A percentile compares a stretch with the other conserved stretches of the same genome.
phyloP scores from a whole-genome alignment of 2,888 invertebrate species.

The Lathronympha strigana region DNA sequence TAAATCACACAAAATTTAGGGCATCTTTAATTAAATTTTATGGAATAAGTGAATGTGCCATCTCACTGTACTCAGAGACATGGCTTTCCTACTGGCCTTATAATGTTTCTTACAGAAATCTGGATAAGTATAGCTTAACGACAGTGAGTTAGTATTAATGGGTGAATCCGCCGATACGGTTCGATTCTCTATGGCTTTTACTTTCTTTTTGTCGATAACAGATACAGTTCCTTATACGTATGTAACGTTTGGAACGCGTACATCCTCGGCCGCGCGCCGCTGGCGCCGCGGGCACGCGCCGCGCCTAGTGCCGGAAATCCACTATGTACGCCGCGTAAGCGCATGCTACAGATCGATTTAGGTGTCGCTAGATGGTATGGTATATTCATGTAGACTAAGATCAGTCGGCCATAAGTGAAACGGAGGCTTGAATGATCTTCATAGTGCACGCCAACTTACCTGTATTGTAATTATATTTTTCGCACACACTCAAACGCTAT shows the following conservation, averaged over 20 bases:
- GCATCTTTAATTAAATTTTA: too few relatives aligned
- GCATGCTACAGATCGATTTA: slow-evolving; percentile 56
- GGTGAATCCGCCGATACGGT: slow-evolving; percentile 52
- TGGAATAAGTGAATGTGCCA: too few relatives aligned
- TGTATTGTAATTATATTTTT: slow-evolving; percentile 67
- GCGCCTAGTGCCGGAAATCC: slow-evolving; percentile 44
- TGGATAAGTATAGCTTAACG: slow-evolving; percentile 19
- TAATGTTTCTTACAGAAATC: slow-evolving; percentile 11
- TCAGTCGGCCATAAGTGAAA: slow-evolving; percentile 68
- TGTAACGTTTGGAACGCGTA: slow-evolving; percentile 47
- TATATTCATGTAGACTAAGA: slow-evolving; percentile 55
- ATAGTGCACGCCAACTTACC: slow-evolving; percentile 65
- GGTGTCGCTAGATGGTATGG: slow-evolving; percentile 41
- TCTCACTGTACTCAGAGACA: too few relatives aligned
- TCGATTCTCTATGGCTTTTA: slow-evolving; percentile 63
- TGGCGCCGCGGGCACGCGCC: slow-evolving; percentile 48
- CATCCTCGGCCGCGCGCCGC: slow-evolving; percentile 54
- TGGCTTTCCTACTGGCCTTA: too few relatives aligned
- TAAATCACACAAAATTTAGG: too few relatives aligned
- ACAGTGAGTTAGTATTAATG: slow-evolving; percentile 28
- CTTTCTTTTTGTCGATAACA: slow-evolving; percentile 68
- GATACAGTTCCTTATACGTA: slow-evolving; percentile 60
- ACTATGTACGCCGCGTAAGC: slow-evolving; percentile 61
- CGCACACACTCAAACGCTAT: slow-evolving; percentile 59
- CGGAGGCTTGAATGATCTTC: slow-evolving; percentile 63